Evolutionary conservation across 2,797 vertebrate genomes (phyloP).

Genomic region (Dendrocincla fuliginosa): DNA sequence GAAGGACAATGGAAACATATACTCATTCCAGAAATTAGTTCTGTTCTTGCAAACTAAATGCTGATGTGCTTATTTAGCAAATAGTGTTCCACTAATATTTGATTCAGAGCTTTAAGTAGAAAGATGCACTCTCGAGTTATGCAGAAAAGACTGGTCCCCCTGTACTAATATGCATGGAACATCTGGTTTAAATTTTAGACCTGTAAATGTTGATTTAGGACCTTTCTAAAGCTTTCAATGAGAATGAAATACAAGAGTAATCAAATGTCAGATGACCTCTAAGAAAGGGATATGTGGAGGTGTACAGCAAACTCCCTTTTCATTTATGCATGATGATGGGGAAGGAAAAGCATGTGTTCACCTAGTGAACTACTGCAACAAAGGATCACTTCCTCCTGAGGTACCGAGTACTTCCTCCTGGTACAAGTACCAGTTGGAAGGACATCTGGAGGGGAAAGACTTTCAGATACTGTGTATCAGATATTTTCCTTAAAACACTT

Average conservation of each 20-base stretch:
- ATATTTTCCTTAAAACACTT: not conserved
- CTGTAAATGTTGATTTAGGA: not conserved
- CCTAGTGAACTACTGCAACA: not conserved
- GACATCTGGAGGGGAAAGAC: not conserved
- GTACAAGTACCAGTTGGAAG: not conserved
- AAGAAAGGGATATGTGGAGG: not conserved
- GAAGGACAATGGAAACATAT: not conserved
- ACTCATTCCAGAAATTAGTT: not conserved
- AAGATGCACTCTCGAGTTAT: not conserved
- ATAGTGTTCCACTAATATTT: not conserved
- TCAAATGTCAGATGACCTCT: not conserved
- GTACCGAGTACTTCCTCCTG: accelerated
- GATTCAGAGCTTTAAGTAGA: not conserved
- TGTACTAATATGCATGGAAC: not conserved
- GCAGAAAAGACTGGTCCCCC: not conserved
- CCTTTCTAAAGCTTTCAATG: not conserved
- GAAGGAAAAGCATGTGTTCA: not conserved
- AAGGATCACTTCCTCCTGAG: not conserved
- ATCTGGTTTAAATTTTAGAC: not conserved
- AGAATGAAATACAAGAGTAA: not conserved
- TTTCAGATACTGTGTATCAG: not conserved
- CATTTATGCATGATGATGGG: accelerated
- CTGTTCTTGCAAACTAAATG: not conserved
- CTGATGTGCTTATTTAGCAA: not conserved
- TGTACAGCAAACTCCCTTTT: not conserved